Evolutionary conservation across 2,888 invertebrate species (phyloP).

Genomic region (Stenotaenia linearis): DNA sequence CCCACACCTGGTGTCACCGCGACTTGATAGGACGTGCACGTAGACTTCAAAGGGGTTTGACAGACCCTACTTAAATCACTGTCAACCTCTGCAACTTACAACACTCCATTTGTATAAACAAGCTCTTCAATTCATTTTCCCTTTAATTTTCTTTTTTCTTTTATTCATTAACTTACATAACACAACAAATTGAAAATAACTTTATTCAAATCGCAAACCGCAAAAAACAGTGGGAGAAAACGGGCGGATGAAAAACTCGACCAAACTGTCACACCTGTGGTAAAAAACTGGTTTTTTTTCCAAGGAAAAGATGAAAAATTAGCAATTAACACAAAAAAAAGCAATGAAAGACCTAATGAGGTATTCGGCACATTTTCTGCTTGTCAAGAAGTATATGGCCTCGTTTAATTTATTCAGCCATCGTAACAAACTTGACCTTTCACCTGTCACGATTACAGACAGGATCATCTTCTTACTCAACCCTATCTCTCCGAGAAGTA

Average conservation of each 20-base stretch:
- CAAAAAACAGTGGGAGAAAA: neutral
- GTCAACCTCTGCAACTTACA: constrained; percentile 6
- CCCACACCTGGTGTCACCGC: neutral
- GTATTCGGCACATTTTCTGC: constrained; percentile 24
- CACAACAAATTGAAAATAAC: neutral
- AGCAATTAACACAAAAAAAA: constrained; percentile 19
- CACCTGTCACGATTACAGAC: constrained; percentile 14
- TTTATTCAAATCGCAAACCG: neutral
- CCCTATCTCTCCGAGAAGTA: neutral
- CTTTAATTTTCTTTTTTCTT: neutral
- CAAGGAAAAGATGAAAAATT: constrained; percentile 9
- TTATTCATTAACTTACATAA: neutral
- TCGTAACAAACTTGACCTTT: constrained; percentile 22
- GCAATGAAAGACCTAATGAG: constrained; percentile 26
- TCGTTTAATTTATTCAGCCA: constrained; percentile 19
- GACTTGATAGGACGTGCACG: neutral
- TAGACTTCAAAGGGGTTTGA: neutral
- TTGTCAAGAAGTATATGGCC: constrained; percentile 26
- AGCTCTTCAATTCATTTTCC: neutral
- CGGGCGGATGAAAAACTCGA: neutral
- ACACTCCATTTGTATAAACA: neutral
- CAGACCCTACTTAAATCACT: constrained; percentile 21
- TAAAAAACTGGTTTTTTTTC: neutral
- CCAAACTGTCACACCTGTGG: neutral
- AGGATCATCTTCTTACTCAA: constrained; percentile 26